Evolutionary conservation across 1,140 invertebrate genomes (phyloP), one percentile per base, ranked within the genome.

Genomic region (Meteorus sp.): DNA sequence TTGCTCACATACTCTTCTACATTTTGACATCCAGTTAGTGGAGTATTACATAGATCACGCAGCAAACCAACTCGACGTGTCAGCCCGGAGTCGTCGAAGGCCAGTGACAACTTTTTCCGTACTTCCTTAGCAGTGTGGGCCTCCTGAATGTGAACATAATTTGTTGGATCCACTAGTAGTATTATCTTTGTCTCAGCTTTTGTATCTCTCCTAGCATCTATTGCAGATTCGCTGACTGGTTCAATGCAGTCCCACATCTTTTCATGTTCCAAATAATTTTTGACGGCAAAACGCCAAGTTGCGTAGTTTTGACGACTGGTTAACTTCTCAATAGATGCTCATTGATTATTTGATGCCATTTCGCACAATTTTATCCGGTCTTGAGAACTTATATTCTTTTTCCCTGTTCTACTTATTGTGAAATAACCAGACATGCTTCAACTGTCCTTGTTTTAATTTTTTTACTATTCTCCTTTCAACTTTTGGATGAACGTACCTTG

Each of bases 1-100:
- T 63, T 66, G 59, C 69, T 69, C 39, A 71, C 70, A 67, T 75
- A 75, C 19, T 72, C 68, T 31, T 73, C 67, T 17, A 78, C 51
- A 39, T 29, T 68, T 5, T 56, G 5, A 37, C 67, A 70, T 11
- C 65, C 67, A 44, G 71, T 63, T 19, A 76, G 47, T 6, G 43
- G 35, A 27, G 67, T 72, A 2, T 60, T 72, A 3, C 71, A 67
- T 20, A 74, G 17, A 41, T 63, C 64, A 37, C 59, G 27, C 7
- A 76, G 44, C 35, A 77, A 60, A 20, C 65, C 63, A n/a, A 77
- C 70, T 71, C 62, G 67, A 59, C 73, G 58, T 31, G 66, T 64
- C 5, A 76, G 35, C 19, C 69, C 75, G 7, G 63, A 65, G 56
- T 76, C 70, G 19, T 74, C 66, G 52, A 75, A 74, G 0, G 62